Evolutionary conservation across 1,140 invertebrate species (phyloP).

Genomic region (Antheraea mylitta): DNA sequence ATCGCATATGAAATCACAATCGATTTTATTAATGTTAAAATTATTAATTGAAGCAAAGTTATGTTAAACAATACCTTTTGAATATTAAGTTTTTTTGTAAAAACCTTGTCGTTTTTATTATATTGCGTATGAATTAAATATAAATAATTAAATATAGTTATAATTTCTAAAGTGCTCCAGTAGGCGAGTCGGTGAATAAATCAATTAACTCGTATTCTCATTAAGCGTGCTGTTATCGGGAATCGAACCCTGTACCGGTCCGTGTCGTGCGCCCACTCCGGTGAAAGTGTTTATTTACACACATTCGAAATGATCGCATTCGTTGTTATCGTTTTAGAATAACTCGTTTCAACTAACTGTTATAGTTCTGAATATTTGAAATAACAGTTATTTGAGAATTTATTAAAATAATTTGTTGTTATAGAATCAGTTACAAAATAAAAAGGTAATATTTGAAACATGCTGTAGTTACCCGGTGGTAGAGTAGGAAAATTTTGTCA

Average conservation of each 20-base stretch:
- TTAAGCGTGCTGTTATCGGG: constrained; percentile 61
- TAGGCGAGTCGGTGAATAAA: constrained; percentile 36
- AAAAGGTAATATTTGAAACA: too few relatives aligned
- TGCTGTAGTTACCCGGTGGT: too few relatives aligned
- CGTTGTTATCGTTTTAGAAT: neutral
- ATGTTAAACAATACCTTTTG: too few relatives aligned
- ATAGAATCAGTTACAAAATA: neutral
- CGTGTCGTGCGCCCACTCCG: constrained; percentile 46
- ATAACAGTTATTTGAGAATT: neutral
- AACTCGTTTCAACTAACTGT: neutral
- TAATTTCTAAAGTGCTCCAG: neutral
- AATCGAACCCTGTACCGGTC: constrained; percentile 58
- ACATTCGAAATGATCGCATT: constrained; percentile 11
- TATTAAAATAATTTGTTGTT: neutral
- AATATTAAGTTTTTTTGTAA: too few relatives aligned
- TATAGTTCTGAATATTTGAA: neutral
- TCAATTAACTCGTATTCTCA: constrained; percentile 63
- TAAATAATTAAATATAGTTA: neutral
- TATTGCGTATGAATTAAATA: too few relatives aligned
- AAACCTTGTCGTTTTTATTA: too few relatives aligned
- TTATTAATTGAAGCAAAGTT: too few relatives aligned
- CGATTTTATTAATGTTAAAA: too few relatives aligned
- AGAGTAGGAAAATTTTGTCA: too few relatives aligned
- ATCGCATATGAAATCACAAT: too few relatives aligned
- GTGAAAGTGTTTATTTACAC: constrained; percentile 41